Conservation (phyloP, 1,140 invertebrate species). For the Drosophila sulfurigaster region DNA sequence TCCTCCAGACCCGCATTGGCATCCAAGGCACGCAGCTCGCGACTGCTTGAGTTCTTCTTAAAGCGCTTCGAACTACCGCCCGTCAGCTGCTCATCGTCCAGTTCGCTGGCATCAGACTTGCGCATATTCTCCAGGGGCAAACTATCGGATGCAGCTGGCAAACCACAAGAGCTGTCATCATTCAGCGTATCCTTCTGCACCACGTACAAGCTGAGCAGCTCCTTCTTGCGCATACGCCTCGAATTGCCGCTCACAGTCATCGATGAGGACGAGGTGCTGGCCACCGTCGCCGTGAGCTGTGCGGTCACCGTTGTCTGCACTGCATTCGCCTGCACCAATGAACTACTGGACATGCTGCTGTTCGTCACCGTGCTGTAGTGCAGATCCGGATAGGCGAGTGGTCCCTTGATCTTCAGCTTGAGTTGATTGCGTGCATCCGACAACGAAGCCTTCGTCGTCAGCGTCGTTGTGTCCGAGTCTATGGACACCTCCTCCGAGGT, state of each 20-base stretch:
- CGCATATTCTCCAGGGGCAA: conserved; percentile 63
- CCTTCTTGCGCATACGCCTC: conserved; percentile 95
- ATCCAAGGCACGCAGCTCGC: conserved; percentile 86
- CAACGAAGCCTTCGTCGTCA: conserved; percentile 88
- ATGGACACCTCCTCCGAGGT: conserved; percentile 85
- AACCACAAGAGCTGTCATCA: conserved; percentile 88
- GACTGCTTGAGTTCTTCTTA: conserved; percentile 72
- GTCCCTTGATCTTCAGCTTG: conserved; percentile 96
- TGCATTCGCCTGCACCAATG: conserved; percentile 54
- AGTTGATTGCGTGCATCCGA: conserved; percentile 92
- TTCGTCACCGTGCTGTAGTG: conserved; percentile 64
- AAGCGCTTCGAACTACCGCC: conserved; percentile 87
- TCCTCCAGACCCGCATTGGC: conserved; percentile 65
- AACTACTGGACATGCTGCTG: conserved; percentile 55
- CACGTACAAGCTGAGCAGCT: conserved; percentile 93
- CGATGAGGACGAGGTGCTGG: conserved; percentile 42
- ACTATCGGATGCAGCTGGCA: conserved; percentile 79
- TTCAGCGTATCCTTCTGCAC: conserved; percentile 93
- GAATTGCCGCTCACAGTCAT: conserved; percentile 85
- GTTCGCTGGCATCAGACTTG: conserved; percentile 65
- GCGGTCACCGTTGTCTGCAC: conserved; percentile 64
- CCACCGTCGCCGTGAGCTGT: conserved; percentile 56
- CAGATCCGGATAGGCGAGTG: conserved; percentile 86
- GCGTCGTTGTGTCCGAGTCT: conserved; percentile 85
- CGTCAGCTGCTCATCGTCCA: conserved; percentile 84